These are phyloP conservation scores for Rhinella marina DNA, from an alignment of 2,797 vertebrate genomes.

Conservation along the genomic window DNA sequence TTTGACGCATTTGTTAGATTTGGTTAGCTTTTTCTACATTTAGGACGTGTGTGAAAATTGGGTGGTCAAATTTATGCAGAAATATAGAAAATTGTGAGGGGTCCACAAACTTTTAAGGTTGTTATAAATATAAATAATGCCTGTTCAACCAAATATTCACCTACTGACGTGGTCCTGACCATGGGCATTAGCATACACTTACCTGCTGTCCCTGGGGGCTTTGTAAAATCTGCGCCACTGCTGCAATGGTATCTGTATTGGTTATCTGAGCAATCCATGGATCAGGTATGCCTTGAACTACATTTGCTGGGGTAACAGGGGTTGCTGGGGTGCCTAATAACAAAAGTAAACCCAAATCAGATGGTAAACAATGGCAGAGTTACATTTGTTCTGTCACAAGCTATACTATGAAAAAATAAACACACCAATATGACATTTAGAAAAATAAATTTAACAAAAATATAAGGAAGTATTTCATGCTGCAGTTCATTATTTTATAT, in stretches of 20 bases:
- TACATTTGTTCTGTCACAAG: not conserved
- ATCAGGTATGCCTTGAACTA: constrained; percentile 91
- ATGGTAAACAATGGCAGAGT: not conserved
- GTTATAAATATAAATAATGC: not conserved
- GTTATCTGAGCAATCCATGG: constrained; percentile 96
- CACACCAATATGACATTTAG: not conserved
- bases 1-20: too few relatives aligned
- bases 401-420: not conserved
- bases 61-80: too few relatives aligned
- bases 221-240: constrained; percentile 96
- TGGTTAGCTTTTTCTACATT: too few relatives aligned
- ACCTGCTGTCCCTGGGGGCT: constrained; percentile 99
- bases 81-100: too few relatives aligned
- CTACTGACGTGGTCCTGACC: not conserved
- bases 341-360: not conserved
- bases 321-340: constrained; percentile 92
- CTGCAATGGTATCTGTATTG: constrained; percentile 95
- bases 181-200: not conserved
- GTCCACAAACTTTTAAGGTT: too few relatives aligned
- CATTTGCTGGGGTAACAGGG: constrained; percentile 93
- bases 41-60: too few relatives aligned
- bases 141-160: not conserved
- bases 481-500: not conserved
- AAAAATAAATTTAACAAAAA: too few relatives aligned
- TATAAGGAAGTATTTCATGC: too few relatives aligned